Percentiles rank a stretch among this genome's conserved stretches.
These are phyloP conservation scores for Turnix velox DNA, from an alignment of 2,113 vertebrate species.

Conservation along the genomic window DNA sequence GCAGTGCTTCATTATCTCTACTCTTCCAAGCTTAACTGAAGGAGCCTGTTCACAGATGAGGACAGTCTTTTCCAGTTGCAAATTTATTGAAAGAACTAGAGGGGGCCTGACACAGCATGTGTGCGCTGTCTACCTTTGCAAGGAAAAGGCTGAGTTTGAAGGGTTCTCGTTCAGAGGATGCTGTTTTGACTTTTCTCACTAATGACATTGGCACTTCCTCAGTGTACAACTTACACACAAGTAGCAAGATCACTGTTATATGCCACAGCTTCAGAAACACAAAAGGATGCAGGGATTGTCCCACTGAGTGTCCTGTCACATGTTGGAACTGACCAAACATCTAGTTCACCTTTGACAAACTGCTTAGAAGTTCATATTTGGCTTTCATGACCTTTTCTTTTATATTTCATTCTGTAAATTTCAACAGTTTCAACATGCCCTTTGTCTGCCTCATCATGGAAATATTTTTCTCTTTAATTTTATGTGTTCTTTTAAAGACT, in stretches of 20 bases:
- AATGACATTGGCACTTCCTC: background rate
- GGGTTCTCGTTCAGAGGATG: background rate
- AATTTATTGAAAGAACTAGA: background rate
- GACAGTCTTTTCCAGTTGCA: background rate
- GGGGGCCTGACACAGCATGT: accelerated
- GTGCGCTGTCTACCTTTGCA: background rate
- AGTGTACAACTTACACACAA: background rate
- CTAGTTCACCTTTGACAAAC: background rate
- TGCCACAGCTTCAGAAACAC: background rate
- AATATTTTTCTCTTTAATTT: background rate
- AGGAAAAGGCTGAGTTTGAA: background rate
- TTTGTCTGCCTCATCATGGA: background rate
- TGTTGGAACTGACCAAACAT: background rate
- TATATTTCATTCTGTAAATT: background rate
- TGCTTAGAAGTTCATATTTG: background rate
- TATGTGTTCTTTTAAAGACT: background rate
- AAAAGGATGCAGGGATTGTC: background rate
- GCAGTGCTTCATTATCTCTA: background rate
- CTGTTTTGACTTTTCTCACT: background rate
- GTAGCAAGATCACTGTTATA: background rate
- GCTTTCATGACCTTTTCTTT: background rate
- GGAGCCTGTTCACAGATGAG: background rate
- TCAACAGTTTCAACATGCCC: background rate
- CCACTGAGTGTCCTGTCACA: background rate
- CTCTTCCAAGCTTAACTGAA: background rate